Base-by-base conservation (phyloP, 2,888 invertebrate genomes). In the Mythimna loreyi region DNA sequence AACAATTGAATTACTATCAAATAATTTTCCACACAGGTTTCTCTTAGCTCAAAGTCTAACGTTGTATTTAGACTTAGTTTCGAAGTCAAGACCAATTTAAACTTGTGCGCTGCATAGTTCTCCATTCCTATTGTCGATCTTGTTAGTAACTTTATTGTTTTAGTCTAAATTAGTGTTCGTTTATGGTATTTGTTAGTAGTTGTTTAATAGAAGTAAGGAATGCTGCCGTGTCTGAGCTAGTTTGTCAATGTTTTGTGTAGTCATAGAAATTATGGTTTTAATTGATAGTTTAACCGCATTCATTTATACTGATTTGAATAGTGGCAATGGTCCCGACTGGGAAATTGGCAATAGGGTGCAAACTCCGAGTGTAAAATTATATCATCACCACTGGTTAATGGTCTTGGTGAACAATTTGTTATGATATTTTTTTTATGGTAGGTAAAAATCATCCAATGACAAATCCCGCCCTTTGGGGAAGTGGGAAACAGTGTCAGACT, bases 31-130 rank as follows among this genome's bases (percentile, higher is more conserved):
- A 45, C 21, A 13, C 23, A 45, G 11, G 16, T 49, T 55, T 19
- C 19, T 66, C 13, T 3, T 16, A 16, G 59, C 25, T 43, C 52
- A 13, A 21, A 49, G 25, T 40, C 13, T 19, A 45, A 60, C 13
- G 1, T 40, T 16, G 21, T 40, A 53, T 68, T 69, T 30, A 49
- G 49, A 53, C 28, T 4, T 21, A 43, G 45, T 53, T 64, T 9
- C 25, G 40, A 11, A 67, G 61, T 72, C 56, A 69, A 75, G 69
- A 72, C 25, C 57, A 75, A 70, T 83, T 72, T 63, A 72, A 75
- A 80, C 76, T 80, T 67, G 9, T 21, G 21, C 45, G 43, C 36
- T 49, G 62, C 63, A 68, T 60, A 72, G 68, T 72, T 81, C 50
- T 50, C 49, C 30, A 28, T 28, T 49, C 19, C 56, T 11, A 55